phyloP scores from a whole-genome alignment of 2,888 invertebrate genomes.

The Argyresthia goedartella region DNA sequence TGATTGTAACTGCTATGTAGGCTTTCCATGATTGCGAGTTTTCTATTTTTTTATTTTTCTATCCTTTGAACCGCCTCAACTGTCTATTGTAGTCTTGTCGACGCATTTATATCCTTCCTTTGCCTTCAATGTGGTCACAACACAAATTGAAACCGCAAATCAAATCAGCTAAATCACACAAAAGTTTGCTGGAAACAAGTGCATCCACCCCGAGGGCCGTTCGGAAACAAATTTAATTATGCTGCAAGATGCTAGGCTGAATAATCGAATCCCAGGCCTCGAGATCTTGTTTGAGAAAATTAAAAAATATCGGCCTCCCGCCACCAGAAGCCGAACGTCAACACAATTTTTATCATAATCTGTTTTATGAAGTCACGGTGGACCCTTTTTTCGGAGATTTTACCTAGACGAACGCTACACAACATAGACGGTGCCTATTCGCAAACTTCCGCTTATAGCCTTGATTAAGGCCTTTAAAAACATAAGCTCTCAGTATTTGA shows the following conservation, averaged over 20 bases:
- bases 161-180: background rate
- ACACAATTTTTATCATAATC: conserved; percentile 62
- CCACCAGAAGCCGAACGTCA: conserved; percentile 44
- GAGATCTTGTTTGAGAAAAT: conserved; percentile 59
- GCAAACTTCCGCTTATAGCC: too few relatives aligned
- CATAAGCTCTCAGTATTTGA: too few relatives aligned
- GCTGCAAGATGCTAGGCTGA: conserved; percentile 32
- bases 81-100: background rate
- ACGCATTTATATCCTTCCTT: background rate
- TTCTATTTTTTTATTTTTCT: too few relatives aligned
- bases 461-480: too few relatives aligned
- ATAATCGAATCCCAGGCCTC: conserved; percentile 52
- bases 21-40: conserved; percentile 17
- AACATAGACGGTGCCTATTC: too few relatives aligned
- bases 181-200: conserved; percentile 2
- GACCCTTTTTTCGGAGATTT: conserved; percentile 27
- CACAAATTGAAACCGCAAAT: background rate
- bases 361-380: conserved; percentile 49
- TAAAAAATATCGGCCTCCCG: conserved; percentile 53
- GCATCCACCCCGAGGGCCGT: conserved; percentile 3
- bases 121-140: background rate
- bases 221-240: conserved; percentile 51
- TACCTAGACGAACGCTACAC: too few relatives aligned
- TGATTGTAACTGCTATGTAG: conserved; percentile 42
- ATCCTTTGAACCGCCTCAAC: background rate